Conservation (phyloP, 2,888 invertebrate species). For the Leistus spinibarbis region DNA sequence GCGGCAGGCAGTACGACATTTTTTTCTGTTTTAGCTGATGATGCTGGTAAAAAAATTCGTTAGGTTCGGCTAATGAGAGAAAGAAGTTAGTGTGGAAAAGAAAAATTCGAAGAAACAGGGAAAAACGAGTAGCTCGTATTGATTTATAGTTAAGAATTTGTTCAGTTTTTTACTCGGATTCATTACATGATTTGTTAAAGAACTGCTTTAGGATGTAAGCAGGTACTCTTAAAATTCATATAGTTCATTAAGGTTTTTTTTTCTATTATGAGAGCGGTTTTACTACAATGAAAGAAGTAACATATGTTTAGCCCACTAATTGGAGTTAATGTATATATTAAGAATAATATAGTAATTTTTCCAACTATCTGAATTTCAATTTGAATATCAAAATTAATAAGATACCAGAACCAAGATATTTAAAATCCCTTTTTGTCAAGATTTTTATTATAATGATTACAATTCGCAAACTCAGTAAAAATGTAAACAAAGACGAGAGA, state of each 20-base stretch:
- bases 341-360: too few relatives aligned
- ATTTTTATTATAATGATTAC: background rate
- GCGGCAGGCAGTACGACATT: background rate
- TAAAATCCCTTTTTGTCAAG: too few relatives aligned
- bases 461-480: background rate
- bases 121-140: background rate
- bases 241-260: too few relatives aligned
- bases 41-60: background rate
- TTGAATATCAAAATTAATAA: too few relatives aligned
- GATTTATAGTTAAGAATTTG: background rate
- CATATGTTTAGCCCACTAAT: too few relatives aligned
- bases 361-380: too few relatives aligned
- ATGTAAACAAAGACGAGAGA: background rate
- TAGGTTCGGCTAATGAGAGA: slow-evolving; percentile 13
- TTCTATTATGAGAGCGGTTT: too few relatives aligned
- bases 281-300: too few relatives aligned
- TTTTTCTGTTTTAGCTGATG: background rate
- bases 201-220: background rate
- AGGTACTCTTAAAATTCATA: background rate
- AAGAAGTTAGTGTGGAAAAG: slow-evolving; percentile 11
- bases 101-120: slow-evolving; percentile 8
- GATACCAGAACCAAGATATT: too few relatives aligned
- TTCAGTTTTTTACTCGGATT: background rate
- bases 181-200: background rate
- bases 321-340: too few relatives aligned